A percentile compares a stretch with the other conserved stretches of the same genome.
These are phyloP conservation scores for Pedionomus torquatus DNA, from an alignment of 2,113 vertebrate species.

Conservation along the genomic window DNA sequence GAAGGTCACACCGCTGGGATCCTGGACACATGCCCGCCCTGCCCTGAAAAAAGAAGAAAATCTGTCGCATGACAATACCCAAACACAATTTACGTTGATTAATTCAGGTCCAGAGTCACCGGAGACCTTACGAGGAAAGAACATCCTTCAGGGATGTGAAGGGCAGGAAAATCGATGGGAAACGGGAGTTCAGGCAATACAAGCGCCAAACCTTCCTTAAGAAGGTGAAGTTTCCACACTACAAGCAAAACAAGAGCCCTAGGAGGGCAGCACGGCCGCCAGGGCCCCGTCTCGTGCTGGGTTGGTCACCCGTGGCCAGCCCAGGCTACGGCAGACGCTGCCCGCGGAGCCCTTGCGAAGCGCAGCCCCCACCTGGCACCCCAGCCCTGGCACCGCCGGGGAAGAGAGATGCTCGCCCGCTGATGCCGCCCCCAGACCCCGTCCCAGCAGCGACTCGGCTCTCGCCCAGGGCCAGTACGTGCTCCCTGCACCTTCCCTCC, in stretches of 20 bases:
- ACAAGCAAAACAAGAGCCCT: background rate
- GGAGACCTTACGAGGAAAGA: background rate
- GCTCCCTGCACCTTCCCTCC: too few relatives aligned
- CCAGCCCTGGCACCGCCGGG: too few relatives aligned
- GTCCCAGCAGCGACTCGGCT: background rate
- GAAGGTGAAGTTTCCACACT: background rate
- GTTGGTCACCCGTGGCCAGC: constrained; percentile 4
- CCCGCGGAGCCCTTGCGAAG: too few relatives aligned
- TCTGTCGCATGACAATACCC: background rate
- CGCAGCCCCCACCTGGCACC: too few relatives aligned
- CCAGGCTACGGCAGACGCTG: too few relatives aligned
- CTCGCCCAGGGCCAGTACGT: too few relatives aligned
- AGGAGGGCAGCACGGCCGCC: background rate
- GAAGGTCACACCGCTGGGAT: background rate
- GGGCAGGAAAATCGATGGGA: background rate
- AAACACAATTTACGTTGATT: background rate
- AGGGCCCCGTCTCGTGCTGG: background rate
- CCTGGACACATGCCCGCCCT: background rate
- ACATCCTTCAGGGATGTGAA: background rate
- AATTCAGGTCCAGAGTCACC: background rate
- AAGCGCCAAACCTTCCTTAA: background rate
- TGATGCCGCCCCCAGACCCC: too few relatives aligned
- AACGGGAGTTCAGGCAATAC: background rate
- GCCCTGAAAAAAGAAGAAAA: background rate
- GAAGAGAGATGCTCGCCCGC: too few relatives aligned